These are phyloP conservation scores for Neogobius melanostomus DNA, from an alignment of 2,113 vertebrate genomes.

Conservation along the genomic window DNA sequence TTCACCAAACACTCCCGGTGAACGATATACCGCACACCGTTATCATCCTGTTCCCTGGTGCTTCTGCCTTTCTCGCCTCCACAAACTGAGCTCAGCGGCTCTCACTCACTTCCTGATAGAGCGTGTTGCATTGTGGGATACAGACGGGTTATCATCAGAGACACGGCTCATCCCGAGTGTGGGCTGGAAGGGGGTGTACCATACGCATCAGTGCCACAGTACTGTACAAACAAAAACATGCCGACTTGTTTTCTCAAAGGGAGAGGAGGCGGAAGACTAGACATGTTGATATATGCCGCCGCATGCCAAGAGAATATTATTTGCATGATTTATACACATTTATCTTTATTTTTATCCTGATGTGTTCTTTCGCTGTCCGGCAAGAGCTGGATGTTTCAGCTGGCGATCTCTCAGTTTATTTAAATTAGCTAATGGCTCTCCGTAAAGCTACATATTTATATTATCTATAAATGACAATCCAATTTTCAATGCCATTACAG, in stretches of 20 bases:
- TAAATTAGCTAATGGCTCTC: too few species aligned
- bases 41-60: slow-evolving; percentile 34
- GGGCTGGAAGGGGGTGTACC: slow-evolving; percentile 23
- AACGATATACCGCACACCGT: too few species aligned
- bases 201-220: slow-evolving; percentile 5
- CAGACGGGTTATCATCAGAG: slow-evolving; percentile 70
- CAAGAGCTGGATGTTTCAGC: slow-evolving; percentile 16
- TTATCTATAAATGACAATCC: too few species aligned
- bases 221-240: slow-evolving; percentile 51
- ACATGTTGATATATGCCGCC: slow-evolving; percentile 64
- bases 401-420: not conserved
- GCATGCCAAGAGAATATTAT: slow-evolving; percentile 62
- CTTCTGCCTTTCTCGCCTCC: slow-evolving; percentile 31
- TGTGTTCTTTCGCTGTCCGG: slow-evolving; percentile 29
- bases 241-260: slow-evolving; percentile 47
- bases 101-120: slow-evolving; percentile 68
- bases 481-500: too few species aligned
- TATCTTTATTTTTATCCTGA: slow-evolving; percentile 49
- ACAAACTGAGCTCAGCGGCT: slow-evolving; percentile 59
- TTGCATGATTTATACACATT: slow-evolving; percentile 69
- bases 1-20: too few species aligned
- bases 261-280: slow-evolving; percentile 53
- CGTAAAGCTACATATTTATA: too few species aligned
- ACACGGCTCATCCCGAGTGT: slow-evolving; percentile 70
- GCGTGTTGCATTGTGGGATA: slow-evolving; percentile 71